Conservation (phyloP, 2,113 vertebrate species). For the Gymnogyps californianus region DNA sequence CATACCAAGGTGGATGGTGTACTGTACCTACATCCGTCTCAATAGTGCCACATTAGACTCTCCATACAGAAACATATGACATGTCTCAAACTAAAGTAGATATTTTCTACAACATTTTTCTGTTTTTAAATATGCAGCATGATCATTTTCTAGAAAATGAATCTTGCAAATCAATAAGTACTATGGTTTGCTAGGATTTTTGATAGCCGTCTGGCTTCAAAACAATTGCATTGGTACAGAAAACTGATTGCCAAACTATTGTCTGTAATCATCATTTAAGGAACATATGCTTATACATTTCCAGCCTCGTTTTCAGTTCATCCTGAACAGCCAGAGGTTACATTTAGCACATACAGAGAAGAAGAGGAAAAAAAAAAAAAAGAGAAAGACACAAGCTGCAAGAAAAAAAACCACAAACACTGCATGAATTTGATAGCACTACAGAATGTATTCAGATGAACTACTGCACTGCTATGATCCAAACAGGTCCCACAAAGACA, state of each 20-base stretch:
- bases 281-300: neutral
- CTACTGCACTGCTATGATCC: neutral
- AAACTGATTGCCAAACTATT: neutral
- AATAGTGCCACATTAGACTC: fast-evolving
- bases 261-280: neutral
- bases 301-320: neutral
- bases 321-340: neutral
- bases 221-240: neutral
- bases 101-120: neutral
- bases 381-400: neutral
- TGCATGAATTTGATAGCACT: neutral
- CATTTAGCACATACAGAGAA: neutral
- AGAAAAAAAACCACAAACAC: neutral
- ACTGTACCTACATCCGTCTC: neutral
- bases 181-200: neutral
- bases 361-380: neutral
- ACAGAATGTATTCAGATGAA: neutral
- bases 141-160: neutral
- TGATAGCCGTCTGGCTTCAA: neutral
- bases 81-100: neutral
- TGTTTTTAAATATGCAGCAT: neutral
- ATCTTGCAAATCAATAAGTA: neutral
- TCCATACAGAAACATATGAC: fast-evolving
- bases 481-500: neutral
- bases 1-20: no score